phyloP scores from a whole-genome alignment of 2,888 invertebrate species.

The Neoaliturus tenellus region DNA sequence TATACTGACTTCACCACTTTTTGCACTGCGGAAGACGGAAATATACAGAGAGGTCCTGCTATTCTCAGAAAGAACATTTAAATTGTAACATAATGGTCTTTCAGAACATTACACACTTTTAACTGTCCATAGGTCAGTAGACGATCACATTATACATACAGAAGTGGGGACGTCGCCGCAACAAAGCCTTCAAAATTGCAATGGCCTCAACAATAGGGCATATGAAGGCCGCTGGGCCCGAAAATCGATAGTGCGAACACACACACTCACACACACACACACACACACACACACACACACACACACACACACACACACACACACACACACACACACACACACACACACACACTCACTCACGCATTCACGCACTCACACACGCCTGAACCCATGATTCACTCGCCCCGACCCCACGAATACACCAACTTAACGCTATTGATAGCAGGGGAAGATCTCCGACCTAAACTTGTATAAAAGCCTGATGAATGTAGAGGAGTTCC shows the following conservation, averaged over 20 bases:
- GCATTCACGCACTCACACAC: neutral
- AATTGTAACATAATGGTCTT: too few species aligned
- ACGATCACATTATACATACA: too few species aligned
- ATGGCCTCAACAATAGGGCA: neutral
- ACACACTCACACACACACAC: neutral
- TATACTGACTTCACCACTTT: too few species aligned
- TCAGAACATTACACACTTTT: too few species aligned
- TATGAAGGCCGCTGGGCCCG: neutral
- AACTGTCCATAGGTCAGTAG: too few species aligned
- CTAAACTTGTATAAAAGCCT: slow-evolving; percentile 16
- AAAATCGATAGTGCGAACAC: neutral
- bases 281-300: neutral
- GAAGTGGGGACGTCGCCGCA: neutral
- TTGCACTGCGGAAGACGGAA: too few species aligned
- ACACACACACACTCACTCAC: neutral
- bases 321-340: neutral
- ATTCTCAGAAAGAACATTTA: too few species aligned
- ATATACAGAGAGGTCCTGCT: too few species aligned
- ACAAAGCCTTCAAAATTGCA: neutral
- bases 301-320: neutral
- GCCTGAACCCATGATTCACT: neutral
- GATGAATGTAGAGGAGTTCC: slow-evolving; percentile 30
- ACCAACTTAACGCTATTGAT: slow-evolving; percentile 4
- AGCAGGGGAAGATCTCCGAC: neutral
- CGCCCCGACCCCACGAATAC: slow-evolving; percentile 5